phyloP scores from a whole-genome alignment of 2,113 vertebrate genomes.

The Columba livia region DNA sequence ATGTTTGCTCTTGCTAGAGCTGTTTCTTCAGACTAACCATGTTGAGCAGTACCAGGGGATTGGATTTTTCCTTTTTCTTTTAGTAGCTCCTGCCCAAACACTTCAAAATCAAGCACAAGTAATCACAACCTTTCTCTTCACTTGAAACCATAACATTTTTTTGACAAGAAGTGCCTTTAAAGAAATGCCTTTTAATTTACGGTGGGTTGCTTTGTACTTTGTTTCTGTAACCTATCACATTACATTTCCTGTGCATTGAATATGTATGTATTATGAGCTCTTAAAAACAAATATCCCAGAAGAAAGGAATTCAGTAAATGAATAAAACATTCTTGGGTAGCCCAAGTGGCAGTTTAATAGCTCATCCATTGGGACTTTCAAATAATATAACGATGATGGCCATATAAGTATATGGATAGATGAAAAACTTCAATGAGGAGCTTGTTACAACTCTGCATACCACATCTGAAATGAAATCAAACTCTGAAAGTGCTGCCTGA shows the following conservation, averaged over 20 bases:
- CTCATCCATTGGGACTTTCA: constrained; percentile 7
- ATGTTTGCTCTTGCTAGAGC: not conserved
- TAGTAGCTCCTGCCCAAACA: not conserved
- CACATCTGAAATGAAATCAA: not conserved
- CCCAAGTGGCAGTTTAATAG: constrained; percentile 5
- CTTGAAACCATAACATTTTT: constrained; percentile 42
- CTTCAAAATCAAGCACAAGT: not conserved
- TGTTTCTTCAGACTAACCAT: not conserved
- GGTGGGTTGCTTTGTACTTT: constrained; percentile 25
- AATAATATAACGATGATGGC: not conserved
- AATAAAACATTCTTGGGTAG: constrained; percentile 26
- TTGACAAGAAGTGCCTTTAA: constrained; percentile 37
- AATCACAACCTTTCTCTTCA: constrained; percentile 11
- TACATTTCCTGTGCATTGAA: constrained; percentile 28
- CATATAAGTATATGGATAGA: constrained; percentile 25
- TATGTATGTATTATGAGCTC: not conserved
- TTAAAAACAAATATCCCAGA: constrained; percentile 47
- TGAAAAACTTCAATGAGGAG: constrained; percentile 6
- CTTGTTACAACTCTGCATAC: constrained; percentile 18
- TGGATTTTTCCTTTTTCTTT: not conserved
- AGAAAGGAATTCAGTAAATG: constrained; percentile 45
- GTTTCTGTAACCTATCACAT: constrained; percentile 10
- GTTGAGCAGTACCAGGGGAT: not conserved
- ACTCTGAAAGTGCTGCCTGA: not conserved
- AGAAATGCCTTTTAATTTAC: not conserved